phyloP scores from a whole-genome alignment of 1,140 invertebrate genomes.

The Berghia stephanieae region DNA sequence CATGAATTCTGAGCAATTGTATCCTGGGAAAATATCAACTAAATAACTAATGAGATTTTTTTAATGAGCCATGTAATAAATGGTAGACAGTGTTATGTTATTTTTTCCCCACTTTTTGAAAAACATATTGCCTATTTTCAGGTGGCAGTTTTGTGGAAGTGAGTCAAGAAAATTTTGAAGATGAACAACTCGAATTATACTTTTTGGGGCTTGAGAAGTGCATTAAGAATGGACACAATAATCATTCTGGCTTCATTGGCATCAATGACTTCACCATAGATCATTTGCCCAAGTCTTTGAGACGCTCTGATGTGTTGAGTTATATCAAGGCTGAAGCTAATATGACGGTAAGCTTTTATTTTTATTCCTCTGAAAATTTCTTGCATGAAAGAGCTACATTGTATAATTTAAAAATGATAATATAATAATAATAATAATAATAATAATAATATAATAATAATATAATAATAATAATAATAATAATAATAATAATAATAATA shows the following conservation, averaged over 20 bases:
- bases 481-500: too few species aligned
- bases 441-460: too few species aligned
- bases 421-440: too few species aligned
- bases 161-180: neutral
- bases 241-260: slow-evolving; percentile 14
- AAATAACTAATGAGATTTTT: too few species aligned
- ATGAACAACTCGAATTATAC: neutral
- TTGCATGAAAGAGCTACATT: too few species aligned
- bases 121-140: neutral
- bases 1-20: too few species aligned
- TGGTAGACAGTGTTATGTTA: too few species aligned
- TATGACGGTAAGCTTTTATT: neutral
- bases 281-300: neutral
- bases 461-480: too few species aligned
- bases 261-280: neutral
- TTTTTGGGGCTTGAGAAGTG: slow-evolving; percentile 4
- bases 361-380: neutral
- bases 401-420: too few species aligned
- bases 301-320: neutral
- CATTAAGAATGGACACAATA: slow-evolving; percentile 21
- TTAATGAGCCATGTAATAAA: too few species aligned
- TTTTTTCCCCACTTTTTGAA: too few species aligned
- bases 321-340: slow-evolving; percentile 11
- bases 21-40: too few species aligned
- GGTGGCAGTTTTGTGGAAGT: slow-evolving; percentile 16